Percentiles rank a stretch among this genome's conserved stretches.
Evolutionary conservation across 2,888 invertebrate species (phyloP).

Genomic region (Sussaba pulchella): DNA sequence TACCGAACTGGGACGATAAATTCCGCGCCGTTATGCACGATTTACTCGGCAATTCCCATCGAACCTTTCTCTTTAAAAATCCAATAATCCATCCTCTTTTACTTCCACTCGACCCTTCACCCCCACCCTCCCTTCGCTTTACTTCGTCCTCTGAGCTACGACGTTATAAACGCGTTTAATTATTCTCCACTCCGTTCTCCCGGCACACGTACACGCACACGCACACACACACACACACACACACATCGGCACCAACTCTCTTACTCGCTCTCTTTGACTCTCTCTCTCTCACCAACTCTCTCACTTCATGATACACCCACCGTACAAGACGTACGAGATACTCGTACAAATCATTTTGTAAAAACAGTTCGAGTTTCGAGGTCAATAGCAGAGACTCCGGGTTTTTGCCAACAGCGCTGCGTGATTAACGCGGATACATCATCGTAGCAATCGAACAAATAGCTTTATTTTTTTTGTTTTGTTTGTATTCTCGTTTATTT

Average conservation of each 20-base stretch:
- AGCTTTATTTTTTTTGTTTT: no score
- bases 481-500: not conserved
- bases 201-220: no score
- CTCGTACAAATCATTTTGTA: slow-evolving; percentile 35
- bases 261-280: no score
- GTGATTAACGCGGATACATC: not conserved
- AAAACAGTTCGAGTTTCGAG: slow-evolving; percentile 67
- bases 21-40: slow-evolving; percentile 48
- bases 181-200: slow-evolving; percentile 1
- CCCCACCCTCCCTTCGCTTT: not conserved
- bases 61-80: slow-evolving; percentile 31
- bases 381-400: slow-evolving; percentile 54
- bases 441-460: no score
- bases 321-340: slow-evolving; percentile 28
- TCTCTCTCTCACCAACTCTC: no score
- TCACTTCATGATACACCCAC: no score
- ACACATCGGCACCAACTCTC: no score
- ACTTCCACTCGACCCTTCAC: not conserved
- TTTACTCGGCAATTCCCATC: slow-evolving; percentile 33
- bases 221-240: no score
- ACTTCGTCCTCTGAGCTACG: not conserved
- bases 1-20: slow-evolving; percentile 30
- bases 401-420: slow-evolving; percentile 9
- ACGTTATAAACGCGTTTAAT: not conserved
- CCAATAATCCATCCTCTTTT: slow-evolving; percentile 26